A percentile compares a stretch with the other conserved stretches of the same genome.
phyloP scores from a whole-genome alignment of 2,797 vertebrate species.

The Notoglanidium macrostoma region DNA sequence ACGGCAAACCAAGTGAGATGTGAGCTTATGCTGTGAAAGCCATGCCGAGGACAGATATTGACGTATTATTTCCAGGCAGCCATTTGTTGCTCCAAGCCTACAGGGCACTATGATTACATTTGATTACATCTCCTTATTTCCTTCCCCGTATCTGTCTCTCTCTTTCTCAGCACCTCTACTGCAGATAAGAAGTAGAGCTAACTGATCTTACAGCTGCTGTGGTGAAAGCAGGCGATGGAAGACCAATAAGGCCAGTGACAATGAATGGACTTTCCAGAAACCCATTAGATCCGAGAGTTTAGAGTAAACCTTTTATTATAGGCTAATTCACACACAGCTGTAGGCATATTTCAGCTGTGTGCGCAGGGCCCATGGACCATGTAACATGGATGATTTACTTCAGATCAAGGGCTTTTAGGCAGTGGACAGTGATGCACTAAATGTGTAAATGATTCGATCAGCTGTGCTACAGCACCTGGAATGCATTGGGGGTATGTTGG shows the following conservation, averaged over 20 bases:
- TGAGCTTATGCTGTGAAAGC: background rate
- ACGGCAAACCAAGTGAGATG: background rate
- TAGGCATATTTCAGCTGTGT: background rate
- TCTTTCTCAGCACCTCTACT: conserved; percentile 22
- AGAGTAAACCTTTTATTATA: conserved; percentile 9
- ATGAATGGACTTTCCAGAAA: conserved; percentile 27
- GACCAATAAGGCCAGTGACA: background rate
- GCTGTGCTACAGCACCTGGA: background rate
- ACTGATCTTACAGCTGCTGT: background rate
- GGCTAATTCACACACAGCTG: background rate
- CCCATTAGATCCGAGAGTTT: background rate
- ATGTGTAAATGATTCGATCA: conserved; percentile 17
- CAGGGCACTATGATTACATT: background rate
- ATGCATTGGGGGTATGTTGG: background rate
- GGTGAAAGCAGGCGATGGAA: conserved; percentile 6
- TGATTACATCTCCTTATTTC: conserved; percentile 41
- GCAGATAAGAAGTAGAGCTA: conserved; percentile 44
- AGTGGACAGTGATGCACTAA: conserved; percentile 14
- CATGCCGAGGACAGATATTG: background rate
- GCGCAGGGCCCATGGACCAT: background rate
- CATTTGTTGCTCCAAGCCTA: background rate
- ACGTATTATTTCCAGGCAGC: background rate
- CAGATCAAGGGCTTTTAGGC: background rate
- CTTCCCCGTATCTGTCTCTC: conserved; percentile 28
- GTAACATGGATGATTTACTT: conserved; percentile 11